phyloP scores from a whole-genome alignment of 2,888 invertebrate genomes.

The Globia sparganii region DNA sequence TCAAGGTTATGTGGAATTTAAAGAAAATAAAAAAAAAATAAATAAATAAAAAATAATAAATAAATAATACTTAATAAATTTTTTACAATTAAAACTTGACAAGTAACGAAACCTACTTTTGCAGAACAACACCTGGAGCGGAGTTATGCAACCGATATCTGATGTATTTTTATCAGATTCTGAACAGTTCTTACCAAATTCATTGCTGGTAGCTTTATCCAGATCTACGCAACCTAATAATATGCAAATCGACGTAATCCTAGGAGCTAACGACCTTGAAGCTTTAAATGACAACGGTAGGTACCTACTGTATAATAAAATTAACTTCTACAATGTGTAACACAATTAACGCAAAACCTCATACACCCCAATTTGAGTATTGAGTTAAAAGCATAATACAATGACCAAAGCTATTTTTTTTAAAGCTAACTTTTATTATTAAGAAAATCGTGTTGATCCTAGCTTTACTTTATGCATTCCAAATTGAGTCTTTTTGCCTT shows the following conservation, averaged over 20 bases:
- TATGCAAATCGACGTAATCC: slow-evolving; percentile 91
- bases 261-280: slow-evolving; percentile 93
- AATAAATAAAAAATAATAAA: too few relatives aligned
- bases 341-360: too few relatives aligned
- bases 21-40: too few relatives aligned
- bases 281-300: slow-evolving; percentile 90
- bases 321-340: not conserved
- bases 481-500: too few relatives aligned
- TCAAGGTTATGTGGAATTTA: slow-evolving; percentile 20
- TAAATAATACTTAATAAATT: too few relatives aligned
- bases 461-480: too few relatives aligned
- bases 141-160: slow-evolving; percentile 91
- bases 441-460: too few relatives aligned
- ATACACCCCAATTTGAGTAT: too few relatives aligned
- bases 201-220: slow-evolving; percentile 89
- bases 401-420: too few relatives aligned
- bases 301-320: not conserved
- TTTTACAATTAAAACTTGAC: not conserved
- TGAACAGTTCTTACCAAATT: slow-evolving; percentile 91
- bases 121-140: slow-evolving; percentile 91
- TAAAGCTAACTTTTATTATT: too few relatives aligned
- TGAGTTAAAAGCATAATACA: too few relatives aligned
- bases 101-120: slow-evolving; percentile 47
- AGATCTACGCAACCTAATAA: slow-evolving; percentile 87
- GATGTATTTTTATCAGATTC: slow-evolving; percentile 91